Evolutionary conservation across 2,113 vertebrate species (phyloP).

Genomic region (Sceloporus tristichus): DNA sequence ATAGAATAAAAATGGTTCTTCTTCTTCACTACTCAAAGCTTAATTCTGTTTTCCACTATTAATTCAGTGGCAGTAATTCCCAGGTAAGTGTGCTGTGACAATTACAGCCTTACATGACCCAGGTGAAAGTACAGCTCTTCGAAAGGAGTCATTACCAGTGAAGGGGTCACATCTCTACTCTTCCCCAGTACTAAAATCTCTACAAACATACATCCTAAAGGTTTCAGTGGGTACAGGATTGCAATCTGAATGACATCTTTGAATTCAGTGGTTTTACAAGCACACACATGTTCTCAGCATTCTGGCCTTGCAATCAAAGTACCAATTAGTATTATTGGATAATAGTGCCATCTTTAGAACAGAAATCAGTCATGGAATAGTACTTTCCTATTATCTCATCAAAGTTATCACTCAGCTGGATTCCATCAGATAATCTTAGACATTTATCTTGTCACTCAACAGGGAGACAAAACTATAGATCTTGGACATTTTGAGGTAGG

Average conservation of each 20-base stretch:
- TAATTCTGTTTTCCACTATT: background rate
- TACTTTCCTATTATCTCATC: slow-evolving; percentile 5
- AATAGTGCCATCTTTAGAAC: background rate
- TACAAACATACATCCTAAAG: background rate
- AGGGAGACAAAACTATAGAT: background rate
- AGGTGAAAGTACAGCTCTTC: background rate
- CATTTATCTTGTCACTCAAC: background rate
- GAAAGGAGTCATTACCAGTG: background rate
- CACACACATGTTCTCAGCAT: background rate
- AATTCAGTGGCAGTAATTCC: background rate
- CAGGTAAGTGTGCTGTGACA: background rate
- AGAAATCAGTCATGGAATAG: background rate
- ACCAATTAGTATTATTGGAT: slow-evolving; percentile 23
- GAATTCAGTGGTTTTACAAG: background rate
- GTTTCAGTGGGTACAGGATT: background rate
- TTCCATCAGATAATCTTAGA: background rate
- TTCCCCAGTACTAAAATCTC: too few species aligned
- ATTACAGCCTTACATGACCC: background rate
- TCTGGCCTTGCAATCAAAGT: background rate
- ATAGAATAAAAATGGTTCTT: too few species aligned
- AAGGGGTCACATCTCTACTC: background rate
- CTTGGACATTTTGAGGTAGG: background rate
- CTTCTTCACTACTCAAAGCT: background rate
- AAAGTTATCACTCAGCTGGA: slow-evolving; percentile 15
- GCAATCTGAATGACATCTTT: background rate